A percentile compares a stretch with the other conserved stretches of the same genome.
Conservation (phyloP, 2,797 vertebrate genomes). For the Tadarida brasiliensis region DNA sequence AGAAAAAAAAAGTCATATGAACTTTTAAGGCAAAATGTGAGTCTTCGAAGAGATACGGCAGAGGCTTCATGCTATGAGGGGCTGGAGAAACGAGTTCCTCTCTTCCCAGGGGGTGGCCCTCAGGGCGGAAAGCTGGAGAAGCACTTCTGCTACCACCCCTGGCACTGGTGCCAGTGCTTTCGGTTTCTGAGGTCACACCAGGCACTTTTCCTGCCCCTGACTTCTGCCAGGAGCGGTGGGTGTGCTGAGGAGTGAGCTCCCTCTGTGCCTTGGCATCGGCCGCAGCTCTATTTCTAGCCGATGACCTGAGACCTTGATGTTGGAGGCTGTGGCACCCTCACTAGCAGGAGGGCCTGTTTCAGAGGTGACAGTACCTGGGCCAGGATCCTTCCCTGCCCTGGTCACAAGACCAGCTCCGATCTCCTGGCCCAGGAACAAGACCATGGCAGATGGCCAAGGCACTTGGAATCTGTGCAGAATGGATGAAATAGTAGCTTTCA, state of each 20-base stretch:
- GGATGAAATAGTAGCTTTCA: neutral
- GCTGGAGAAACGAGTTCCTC: neutral
- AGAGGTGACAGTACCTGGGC: neutral
- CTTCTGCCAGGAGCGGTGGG: neutral
- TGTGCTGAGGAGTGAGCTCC: neutral
- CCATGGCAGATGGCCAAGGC: fast-evolving
- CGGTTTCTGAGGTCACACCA: neutral
- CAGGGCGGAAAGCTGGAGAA: neutral
- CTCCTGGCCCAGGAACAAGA: neutral
- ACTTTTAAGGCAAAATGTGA: neutral
- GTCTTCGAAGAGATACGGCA: neutral
- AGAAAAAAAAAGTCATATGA: neutral
- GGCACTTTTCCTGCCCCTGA: neutral
- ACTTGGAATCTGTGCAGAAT: neutral
- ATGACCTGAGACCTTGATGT: neutral
- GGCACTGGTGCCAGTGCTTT: neutral
- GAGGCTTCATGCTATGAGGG: neutral
- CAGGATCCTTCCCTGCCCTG: neutral
- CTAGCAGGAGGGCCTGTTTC: neutral
- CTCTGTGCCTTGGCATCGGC: neutral
- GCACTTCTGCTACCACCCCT: fast-evolving
- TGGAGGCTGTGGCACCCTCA: neutral
- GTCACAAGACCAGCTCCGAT: neutral
- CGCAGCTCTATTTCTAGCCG: neutral
- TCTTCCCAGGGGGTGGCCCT: neutral